Percentiles rank a stretch among this genome's conserved stretches.
Conservation (phyloP, 2,888 invertebrate species). For the Ceratothoa steindachneri region DNA sequence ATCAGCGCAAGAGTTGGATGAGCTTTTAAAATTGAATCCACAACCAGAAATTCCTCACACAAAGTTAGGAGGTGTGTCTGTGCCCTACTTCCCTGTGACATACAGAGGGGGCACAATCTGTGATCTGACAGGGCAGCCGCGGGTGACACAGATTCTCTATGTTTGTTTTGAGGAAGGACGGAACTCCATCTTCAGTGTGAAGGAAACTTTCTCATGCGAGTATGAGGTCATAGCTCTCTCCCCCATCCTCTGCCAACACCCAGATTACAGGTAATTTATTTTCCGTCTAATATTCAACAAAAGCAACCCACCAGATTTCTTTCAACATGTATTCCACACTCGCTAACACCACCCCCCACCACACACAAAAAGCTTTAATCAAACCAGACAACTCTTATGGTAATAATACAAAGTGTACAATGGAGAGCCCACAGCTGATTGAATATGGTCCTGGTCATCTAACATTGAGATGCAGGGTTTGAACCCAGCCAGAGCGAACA, state of each 20-base stretch:
- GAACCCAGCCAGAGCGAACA: too few species aligned
- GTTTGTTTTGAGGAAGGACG: constrained; percentile 78
- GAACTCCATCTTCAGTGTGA: constrained; percentile 86
- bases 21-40: not conserved
- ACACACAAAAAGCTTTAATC: too few species aligned
- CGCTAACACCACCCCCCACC: not conserved
- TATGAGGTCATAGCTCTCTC: constrained; percentile 89
- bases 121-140: constrained; percentile 79
- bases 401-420: too few species aligned
- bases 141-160: constrained; percentile 75
- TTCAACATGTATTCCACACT: not conserved
- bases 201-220: constrained; percentile 88
- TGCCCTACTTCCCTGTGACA: constrained; percentile 67
- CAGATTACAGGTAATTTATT: constrained; percentile 70
- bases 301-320: too few species aligned
- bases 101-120: constrained; percentile 76
- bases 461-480: too few species aligned
- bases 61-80: constrained; percentile 76
- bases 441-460: too few species aligned
- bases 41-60: constrained; percentile 26
- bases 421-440: too few species aligned
- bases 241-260: constrained; percentile 80
- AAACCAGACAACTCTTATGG: too few species aligned
- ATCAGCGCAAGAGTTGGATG: constrained; percentile 16
- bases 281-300: too few species aligned